These are phyloP conservation scores for Adelges cooleyi DNA, from an alignment of 1,140 invertebrate genomes.

Conservation along the genomic window DNA sequence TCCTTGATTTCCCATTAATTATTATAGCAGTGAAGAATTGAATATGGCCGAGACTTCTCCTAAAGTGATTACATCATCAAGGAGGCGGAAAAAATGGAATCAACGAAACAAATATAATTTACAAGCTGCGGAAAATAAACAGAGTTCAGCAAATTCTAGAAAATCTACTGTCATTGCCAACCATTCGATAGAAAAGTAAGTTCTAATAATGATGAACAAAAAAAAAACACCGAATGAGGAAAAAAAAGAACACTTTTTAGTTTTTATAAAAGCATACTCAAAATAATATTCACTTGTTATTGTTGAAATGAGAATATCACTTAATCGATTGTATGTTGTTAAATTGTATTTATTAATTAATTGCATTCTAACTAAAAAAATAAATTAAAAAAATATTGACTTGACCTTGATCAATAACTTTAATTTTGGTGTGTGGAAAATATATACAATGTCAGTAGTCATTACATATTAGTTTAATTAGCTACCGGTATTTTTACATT, in stretches of 20 bases:
- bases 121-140: constrained; percentile 8
- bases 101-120: constrained; percentile 24
- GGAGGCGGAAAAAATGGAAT: constrained; percentile 25
- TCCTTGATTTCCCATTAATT: constrained; percentile 9
- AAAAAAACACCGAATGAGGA: constrained; percentile 1
- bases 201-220: background rate
- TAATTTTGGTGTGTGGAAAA: constrained; percentile 24
- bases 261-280: constrained; percentile 6
- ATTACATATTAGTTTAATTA: background rate
- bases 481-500: no score
- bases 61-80: constrained; percentile 10
- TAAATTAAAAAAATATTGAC: constrained; percentile 17
- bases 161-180: constrained; percentile 25
- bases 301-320: background rate
- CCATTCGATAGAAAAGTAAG: constrained; percentile 24
- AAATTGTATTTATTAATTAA: background rate
- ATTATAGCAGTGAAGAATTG: constrained; percentile 27
- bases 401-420: constrained; percentile 26
- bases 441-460: background rate
- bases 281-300: background rate
- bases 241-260: constrained; percentile 28
- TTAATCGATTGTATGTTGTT: no score
- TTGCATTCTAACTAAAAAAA: constrained; percentile 4
- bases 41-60: constrained; percentile 11
- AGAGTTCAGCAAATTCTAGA: constrained; percentile 20